Conservation (phyloP, 2,797 vertebrate species). For the Poecilia picta region DNA sequence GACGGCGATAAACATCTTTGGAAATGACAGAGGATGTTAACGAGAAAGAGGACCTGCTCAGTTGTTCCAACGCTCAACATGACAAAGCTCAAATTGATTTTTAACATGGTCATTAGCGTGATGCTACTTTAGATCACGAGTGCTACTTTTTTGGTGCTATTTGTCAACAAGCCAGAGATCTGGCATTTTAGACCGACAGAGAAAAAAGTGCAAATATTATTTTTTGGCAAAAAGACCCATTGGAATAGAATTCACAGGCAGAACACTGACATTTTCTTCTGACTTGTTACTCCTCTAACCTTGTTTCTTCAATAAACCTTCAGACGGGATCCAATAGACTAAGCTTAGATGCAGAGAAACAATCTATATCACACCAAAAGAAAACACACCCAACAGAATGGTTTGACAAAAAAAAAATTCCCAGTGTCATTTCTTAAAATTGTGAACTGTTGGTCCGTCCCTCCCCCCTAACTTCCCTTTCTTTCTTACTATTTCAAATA, state of each 20-base stretch:
- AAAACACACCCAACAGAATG: constrained; percentile 18
- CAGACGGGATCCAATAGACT: constrained; percentile 54
- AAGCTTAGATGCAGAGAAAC: constrained; percentile 35
- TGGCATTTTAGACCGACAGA: background rate
- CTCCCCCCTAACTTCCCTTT: background rate
- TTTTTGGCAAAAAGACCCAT: constrained; percentile 24
- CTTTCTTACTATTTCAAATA: background rate
- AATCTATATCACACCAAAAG: constrained; percentile 19
- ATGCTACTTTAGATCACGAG: background rate
- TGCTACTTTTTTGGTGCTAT: constrained; percentile 6
- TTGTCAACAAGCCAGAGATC: constrained; percentile 4
- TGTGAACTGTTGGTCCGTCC: background rate
- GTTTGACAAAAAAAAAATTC: background rate
- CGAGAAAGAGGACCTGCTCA: constrained; percentile 10
- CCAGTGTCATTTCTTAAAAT: background rate
- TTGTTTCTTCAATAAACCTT: constrained; percentile 50
- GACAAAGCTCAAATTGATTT: constrained; percentile 5
- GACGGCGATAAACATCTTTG: constrained; percentile 12
- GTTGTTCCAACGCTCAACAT: constrained; percentile 6
- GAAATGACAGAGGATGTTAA: constrained; percentile 4
- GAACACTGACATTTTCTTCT: constrained; percentile 46
- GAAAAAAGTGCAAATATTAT: constrained; percentile 18
- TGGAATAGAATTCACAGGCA: constrained; percentile 27
- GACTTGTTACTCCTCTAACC: constrained; percentile 41
- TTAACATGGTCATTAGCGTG: background rate